Percentiles rank a stretch among this genome's conserved stretches.
phyloP scores from a whole-genome alignment of 2,888 invertebrate species.

The Ferrisia virgata region DNA sequence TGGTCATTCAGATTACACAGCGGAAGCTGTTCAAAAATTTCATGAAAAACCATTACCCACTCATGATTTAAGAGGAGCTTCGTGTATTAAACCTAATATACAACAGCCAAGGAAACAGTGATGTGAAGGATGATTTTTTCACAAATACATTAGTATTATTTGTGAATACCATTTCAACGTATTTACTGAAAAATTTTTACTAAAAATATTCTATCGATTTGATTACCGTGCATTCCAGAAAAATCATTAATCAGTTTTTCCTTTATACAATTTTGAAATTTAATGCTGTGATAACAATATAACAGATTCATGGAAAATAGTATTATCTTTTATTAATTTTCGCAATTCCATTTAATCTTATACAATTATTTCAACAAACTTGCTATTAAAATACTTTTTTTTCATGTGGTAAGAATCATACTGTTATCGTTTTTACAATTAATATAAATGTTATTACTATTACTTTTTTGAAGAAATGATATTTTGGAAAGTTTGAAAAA shows the following conservation, averaged over 20 bases:
- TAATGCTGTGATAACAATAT: neutral
- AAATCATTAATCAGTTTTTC: neutral
- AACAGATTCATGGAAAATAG: neutral
- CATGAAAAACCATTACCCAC: conserved; percentile 77
- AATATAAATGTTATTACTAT: too few relatives aligned
- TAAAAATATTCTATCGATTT: neutral
- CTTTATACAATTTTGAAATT: neutral
- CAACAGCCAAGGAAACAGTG: conserved; percentile 83
- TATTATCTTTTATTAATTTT: neutral
- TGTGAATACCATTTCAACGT: neutral
- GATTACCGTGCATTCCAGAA: neutral
- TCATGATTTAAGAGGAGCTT: conserved; percentile 53
- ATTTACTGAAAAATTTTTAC: neutral
- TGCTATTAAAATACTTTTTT: neutral
- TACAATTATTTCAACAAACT: neutral
- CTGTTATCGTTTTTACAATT: too few relatives aligned
- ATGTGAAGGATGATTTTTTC: neutral
- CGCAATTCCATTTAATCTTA: neutral
- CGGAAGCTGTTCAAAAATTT: conserved; percentile 78
- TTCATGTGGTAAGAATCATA: too few relatives aligned
- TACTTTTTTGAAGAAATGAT: too few relatives aligned
- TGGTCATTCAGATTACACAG: conserved; percentile 83
- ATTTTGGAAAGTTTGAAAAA: too few relatives aligned
- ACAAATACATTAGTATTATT: neutral
- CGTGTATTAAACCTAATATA: conserved; percentile 62